phyloP scores from a whole-genome alignment of 2,797 vertebrate species.

The Eulemur mongoz region DNA sequence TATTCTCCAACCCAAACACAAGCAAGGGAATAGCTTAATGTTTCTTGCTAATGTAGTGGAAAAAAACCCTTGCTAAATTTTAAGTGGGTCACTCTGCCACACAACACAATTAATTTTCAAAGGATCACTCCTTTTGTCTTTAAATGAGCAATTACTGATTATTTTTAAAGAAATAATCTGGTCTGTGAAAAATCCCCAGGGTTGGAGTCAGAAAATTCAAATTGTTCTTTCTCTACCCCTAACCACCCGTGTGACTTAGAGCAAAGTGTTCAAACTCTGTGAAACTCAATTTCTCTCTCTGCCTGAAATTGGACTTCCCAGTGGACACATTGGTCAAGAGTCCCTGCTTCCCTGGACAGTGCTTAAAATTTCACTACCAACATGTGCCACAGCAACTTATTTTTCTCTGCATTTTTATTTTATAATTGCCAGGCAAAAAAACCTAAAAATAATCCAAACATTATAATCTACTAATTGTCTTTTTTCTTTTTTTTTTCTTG shows the following conservation, averaged over 20 bases:
- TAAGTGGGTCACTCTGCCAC: background rate
- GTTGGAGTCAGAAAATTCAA: background rate
- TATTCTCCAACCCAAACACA: background rate
- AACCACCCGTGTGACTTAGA: background rate
- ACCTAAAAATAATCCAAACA: background rate
- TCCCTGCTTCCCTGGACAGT: background rate
- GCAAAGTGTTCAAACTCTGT: background rate
- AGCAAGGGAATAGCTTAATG: background rate
- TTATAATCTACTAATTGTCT: background rate
- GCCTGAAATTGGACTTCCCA: background rate
- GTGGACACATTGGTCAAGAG: background rate
- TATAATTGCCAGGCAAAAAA: background rate
- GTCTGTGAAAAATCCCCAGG: background rate
- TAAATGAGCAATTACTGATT: conserved; percentile 39
- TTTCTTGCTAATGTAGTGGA: background rate
- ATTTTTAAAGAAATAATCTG: background rate
- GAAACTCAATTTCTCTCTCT: background rate
- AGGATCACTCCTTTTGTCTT: background rate
- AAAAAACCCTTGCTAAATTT: conserved; percentile 27
- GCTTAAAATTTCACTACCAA: background rate
- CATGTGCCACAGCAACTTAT: background rate
- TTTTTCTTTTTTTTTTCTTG: no score
- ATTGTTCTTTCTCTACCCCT: background rate
- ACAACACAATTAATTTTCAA: conserved; percentile 21
- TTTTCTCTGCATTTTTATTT: conserved; percentile 26